Percentiles rank a stretch among this genome's conserved stretches.
Evolutionary conservation across 2,113 vertebrate genomes (phyloP).

Genomic region (Crotalus tigris): DNA sequence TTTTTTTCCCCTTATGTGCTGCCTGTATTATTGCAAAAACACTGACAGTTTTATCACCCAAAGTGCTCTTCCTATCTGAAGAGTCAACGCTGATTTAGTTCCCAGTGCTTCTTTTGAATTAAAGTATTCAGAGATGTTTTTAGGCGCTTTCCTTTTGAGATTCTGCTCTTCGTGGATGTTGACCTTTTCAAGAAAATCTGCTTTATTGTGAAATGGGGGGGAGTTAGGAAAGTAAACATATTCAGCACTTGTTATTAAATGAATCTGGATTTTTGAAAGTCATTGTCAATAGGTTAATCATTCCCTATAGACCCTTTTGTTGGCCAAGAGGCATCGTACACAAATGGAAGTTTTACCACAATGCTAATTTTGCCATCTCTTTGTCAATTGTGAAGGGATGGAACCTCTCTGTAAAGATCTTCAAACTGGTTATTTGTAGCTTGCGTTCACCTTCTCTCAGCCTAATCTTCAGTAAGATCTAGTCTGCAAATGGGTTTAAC

Average conservation of each 20-base stretch:
- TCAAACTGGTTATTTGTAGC: slow-evolving; percentile 67
- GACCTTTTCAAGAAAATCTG: slow-evolving; percentile 74
- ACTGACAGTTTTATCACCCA: neutral
- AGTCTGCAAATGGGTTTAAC: slow-evolving; percentile 61
- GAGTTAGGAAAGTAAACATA: slow-evolving; percentile 78
- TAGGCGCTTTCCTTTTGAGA: slow-evolving; percentile 64
- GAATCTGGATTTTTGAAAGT: slow-evolving; percentile 71
- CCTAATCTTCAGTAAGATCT: slow-evolving; percentile 61
- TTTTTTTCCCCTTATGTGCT: neutral
- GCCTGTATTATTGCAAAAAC: neutral
- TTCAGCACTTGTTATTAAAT: slow-evolving; percentile 76
- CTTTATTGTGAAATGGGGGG: slow-evolving; percentile 72
- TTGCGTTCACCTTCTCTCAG: slow-evolving; percentile 63
- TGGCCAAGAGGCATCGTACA: slow-evolving; percentile 71
- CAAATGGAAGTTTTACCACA: slow-evolving; percentile 74
- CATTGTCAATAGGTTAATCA: slow-evolving; percentile 81
- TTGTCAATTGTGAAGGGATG: slow-evolving; percentile 66
- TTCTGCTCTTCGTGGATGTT: slow-evolving; percentile 67
- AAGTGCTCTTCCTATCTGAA: slow-evolving; percentile 19
- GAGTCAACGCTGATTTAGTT: slow-evolving; percentile 33
- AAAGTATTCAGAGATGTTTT: slow-evolving; percentile 46
- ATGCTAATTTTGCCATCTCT: slow-evolving; percentile 71
- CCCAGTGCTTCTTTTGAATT: slow-evolving; percentile 20
- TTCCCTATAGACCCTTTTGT: slow-evolving; percentile 70
- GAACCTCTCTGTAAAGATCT: slow-evolving; percentile 60